Percentiles rank a stretch among this genome's conserved stretches.
phyloP scores from a whole-genome alignment of 2,113 vertebrate species.

The Brachypodius melanocephalos region DNA sequence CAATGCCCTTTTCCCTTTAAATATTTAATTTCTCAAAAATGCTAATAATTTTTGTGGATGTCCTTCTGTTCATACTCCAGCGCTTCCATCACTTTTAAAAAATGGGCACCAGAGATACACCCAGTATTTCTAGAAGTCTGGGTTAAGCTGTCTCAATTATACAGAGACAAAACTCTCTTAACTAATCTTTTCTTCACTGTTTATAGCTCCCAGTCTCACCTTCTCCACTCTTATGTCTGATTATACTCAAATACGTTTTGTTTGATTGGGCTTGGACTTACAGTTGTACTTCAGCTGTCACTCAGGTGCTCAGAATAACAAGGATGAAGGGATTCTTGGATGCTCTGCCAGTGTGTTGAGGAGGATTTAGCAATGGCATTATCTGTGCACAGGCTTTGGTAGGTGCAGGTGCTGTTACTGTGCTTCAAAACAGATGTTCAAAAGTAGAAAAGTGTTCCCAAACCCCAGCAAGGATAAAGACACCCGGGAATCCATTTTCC shows the following conservation, averaged over 20 bases:
- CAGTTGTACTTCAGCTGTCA: not conserved
- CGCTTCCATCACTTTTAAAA: not conserved
- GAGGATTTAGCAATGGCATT: not conserved
- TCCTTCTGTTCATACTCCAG: not conserved
- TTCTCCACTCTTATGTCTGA: not conserved
- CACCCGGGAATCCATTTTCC: not conserved
- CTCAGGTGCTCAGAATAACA: not conserved
- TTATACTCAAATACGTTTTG: not conserved
- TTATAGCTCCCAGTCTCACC: not conserved
- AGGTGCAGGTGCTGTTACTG: not conserved
- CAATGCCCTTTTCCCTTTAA: not conserved
- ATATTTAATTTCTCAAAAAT: not conserved
- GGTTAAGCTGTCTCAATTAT: not conserved
- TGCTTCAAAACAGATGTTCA: not conserved
- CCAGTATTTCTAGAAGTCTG: not conserved
- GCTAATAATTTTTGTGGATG: not conserved
- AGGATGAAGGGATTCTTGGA: not conserved
- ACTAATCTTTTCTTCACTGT: not conserved
- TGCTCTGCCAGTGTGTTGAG: not conserved
- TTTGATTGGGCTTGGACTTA: not conserved
- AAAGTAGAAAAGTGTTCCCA: not conserved
- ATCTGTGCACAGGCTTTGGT: not conserved
- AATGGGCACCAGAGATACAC: not conserved
- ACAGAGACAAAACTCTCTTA: not conserved
- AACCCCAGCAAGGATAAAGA: not conserved